Base-by-base conservation (phyloP, 2,888 invertebrate genomes). In the Neuroscelio doddi region DNA sequence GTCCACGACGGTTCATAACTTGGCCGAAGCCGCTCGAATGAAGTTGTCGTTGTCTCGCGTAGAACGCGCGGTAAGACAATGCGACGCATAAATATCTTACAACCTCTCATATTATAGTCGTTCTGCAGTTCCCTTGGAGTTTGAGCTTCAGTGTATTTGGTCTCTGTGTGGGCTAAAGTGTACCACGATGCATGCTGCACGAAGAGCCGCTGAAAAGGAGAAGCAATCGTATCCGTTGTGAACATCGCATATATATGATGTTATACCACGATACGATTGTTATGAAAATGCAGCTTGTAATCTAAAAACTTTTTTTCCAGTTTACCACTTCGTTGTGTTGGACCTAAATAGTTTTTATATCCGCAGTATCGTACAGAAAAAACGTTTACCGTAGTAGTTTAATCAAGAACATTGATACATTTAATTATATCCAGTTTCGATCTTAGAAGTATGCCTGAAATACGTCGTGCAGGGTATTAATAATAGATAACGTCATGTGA, bases 31-130 rank as follows among this genome's bases (percentile, higher is more conserved):
- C 67, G 72, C 76, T 77, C 80, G 80, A 80, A 84, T 83, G 80
- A 84, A 84, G 83, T 83, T 81, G 82, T 83, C 81, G 81, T 79
- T 78, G 79, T 80, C 75, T 72, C 72, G 70, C 74, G 72, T 56
- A 64, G 68, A 70, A 64, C 66, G 70, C 65, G 69, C 71, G 68
- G 68, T 73, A 75, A 78, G 80, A 83, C 83, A 83, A 84, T 84
- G 80, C 79, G 76, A 74, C 79, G 81, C 83, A 83, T 83, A 84
- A 84, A 84, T 84, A 83, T 84, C 77, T 78, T 74, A 75, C 74
- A 75, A 75, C 67, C 74, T 74, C 78, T 78, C 80, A 75, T 79
- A 77, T 76, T 76, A 77, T 78, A 73, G 68, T 68, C 71, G 47
- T 44, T 59, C 21, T 64, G 62, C 39, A 46, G 58, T 46, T 46